phyloP scores from a whole-genome alignment of 2,113 vertebrate species.

The rabbit (Oryctolagus cuniculus) region DNA sequence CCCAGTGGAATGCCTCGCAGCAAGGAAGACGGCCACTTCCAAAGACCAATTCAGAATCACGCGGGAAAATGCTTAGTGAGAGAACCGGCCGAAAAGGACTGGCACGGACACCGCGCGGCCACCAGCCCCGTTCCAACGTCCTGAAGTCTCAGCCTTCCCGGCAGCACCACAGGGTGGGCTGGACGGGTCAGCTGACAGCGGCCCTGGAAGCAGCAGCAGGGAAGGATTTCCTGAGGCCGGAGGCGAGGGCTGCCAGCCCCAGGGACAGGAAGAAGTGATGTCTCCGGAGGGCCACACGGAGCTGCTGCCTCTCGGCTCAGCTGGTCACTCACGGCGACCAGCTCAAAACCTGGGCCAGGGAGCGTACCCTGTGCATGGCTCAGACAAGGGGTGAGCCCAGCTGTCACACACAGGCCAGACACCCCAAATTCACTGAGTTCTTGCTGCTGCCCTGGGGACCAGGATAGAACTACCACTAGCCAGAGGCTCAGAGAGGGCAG shows the following conservation, averaged over 20 bases:
- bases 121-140: neutral
- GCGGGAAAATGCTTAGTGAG: neutral
- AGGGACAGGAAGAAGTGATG: conserved; percentile 71
- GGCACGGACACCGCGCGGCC: neutral
- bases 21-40: neutral
- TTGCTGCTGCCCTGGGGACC: neutral
- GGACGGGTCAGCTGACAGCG: neutral
- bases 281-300: neutral
- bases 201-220: conserved; percentile 49
- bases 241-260: conserved; percentile 67
- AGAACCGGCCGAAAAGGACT: neutral
- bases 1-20: neutral
- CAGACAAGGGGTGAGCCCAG: neutral
- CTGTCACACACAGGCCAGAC: neutral
- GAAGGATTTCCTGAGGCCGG: conserved; percentile 82
- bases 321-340: neutral
- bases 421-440: neutral
- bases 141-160: conserved; percentile 1
- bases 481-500: neutral
- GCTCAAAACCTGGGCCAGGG: neutral
- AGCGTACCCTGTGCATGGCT: neutral
- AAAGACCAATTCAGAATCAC: neutral
- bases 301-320: neutral
- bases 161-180: neutral
- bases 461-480: neutral